These are phyloP conservation scores for Eupithecia subfuscata DNA, from an alignment of 2,888 invertebrate species.

Conservation along the genomic window DNA sequence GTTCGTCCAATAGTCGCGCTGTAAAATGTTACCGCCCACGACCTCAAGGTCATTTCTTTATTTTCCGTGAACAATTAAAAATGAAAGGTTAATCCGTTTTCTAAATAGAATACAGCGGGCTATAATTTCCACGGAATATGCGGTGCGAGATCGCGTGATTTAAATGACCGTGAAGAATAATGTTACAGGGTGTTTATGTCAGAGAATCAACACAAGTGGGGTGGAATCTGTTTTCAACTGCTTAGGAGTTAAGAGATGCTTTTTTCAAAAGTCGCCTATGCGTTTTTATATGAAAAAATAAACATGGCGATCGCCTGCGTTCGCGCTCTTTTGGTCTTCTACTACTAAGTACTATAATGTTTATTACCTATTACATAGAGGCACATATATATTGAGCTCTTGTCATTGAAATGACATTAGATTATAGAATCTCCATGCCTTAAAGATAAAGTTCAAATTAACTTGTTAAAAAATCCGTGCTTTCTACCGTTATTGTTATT, in stretches of 20 bases:
- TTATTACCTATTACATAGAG: neutral
- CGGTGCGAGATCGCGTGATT: neutral
- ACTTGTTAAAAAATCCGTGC: neutral
- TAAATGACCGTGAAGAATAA: neutral
- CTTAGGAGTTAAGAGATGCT: neutral
- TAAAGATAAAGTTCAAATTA: neutral
- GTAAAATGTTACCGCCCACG: conserved; percentile 28
- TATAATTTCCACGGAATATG: neutral
- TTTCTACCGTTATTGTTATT: conserved; percentile 1
- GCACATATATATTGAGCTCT: neutral
- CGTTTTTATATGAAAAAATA: neutral
- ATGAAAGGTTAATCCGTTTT: neutral
- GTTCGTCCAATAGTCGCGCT: conserved; percentile 29
- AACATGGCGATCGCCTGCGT: neutral
- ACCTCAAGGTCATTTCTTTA: conserved; percentile 20
- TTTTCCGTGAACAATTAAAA: conserved; percentile 16
- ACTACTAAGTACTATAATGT: neutral
- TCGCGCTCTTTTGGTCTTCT: neutral
- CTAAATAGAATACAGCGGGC: neutral
- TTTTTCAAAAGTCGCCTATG: neutral
- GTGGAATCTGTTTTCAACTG: neutral
- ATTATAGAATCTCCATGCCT: neutral
- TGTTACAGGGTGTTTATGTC: neutral
- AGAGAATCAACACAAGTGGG: neutral
- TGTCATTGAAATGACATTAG: neutral